A percentile compares a stretch with the other conserved stretches of the same genome.
phyloP scores from a whole-genome alignment of 2,888 invertebrate species.

The Mesoligia furuncula region DNA sequence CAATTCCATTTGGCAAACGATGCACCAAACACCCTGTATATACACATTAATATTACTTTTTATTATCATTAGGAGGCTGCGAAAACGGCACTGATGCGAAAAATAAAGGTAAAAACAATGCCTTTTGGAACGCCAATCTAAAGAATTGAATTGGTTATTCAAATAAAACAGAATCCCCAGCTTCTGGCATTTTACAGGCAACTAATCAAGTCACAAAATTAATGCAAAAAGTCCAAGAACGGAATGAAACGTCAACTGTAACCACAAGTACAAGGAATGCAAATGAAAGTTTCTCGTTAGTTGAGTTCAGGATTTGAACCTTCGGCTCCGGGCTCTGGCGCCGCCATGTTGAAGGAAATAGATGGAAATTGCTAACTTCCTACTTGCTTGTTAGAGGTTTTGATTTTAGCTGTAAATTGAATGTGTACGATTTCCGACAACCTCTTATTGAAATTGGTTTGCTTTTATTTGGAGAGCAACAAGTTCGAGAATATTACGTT shows the following conservation, averaged over 20 bases:
- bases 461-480: not conserved
- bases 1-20: too few relatives aligned
- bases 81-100: too few relatives aligned
- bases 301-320: constrained; percentile 27
- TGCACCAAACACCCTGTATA: too few relatives aligned
- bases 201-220: constrained; percentile 9
- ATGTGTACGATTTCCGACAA: not conserved
- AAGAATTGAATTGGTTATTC: not conserved
- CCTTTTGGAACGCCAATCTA: not conserved
- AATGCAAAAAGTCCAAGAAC: not conserved
- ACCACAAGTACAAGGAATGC: constrained; percentile 49
- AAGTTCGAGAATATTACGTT: too few relatives aligned
- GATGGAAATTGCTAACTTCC: constrained; percentile 50
- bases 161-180: not conserved
- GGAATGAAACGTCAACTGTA: constrained; percentile 13
- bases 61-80: too few relatives aligned
- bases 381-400: not conserved
- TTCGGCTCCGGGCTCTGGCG: not conserved
- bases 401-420: constrained; percentile 1
- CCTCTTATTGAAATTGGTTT: constrained; percentile 1
- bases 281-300: constrained; percentile 58
- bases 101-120: not conserved
- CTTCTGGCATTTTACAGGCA: constrained; percentile 26
- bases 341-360: constrained; percentile 50
- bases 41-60: too few relatives aligned